Evolutionary conservation across 2,888 invertebrate species (phyloP), one percentile per base, ranked within the genome.

Genomic region (Carterocephalus palaemon): DNA sequence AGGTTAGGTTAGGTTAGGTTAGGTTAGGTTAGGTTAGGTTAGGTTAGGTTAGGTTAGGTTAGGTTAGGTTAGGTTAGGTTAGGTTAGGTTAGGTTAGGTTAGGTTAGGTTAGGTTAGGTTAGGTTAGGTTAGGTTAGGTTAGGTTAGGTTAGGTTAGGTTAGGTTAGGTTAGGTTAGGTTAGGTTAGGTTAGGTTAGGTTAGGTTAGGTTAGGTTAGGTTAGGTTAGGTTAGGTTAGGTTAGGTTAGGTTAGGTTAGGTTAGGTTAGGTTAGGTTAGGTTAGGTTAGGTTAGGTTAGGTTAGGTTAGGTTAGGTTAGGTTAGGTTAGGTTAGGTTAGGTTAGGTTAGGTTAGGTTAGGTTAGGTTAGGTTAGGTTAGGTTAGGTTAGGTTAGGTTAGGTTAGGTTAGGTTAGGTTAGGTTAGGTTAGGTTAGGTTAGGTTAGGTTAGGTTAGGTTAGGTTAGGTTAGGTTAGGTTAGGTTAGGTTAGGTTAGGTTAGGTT

Each of bases 61-160:
- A 36, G 34, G 29, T 8, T 37, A 20, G 29, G 9, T 22, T 42
- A 32, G 15, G 34, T 42, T 42, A 23, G 42, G 23, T 42, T 23
- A 32, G 26, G 32, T 34, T 19, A 24, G 34, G 33, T 34, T 34
- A 42, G 22, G 22, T 41, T 32, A 41, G 22, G 31, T 40, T 20
- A 26, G 39, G 28, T 39, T 39, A 39, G 39, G 39, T 39, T 39
- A 37, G 37, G 37, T 37, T 37, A 37, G 38, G 32, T 24, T 38
- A 24, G 22, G 29, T 29, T 40, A 29, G 19, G 10, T 10, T 36
- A 34, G 8, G 38, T 43, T 48, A 48, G 48, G 48, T 48, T 48
- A 48, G 48, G 48, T 48, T 48, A 48, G 48, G 48, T 48, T 48
- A 48, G 48, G 48, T 48, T 48, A 48, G 48, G 48, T 48, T 48